A percentile compares a stretch with the other conserved stretches of the same genome.
These are phyloP conservation scores for Lobophora halterata DNA, from an alignment of 2,888 invertebrate species.

Conservation along the genomic window DNA sequence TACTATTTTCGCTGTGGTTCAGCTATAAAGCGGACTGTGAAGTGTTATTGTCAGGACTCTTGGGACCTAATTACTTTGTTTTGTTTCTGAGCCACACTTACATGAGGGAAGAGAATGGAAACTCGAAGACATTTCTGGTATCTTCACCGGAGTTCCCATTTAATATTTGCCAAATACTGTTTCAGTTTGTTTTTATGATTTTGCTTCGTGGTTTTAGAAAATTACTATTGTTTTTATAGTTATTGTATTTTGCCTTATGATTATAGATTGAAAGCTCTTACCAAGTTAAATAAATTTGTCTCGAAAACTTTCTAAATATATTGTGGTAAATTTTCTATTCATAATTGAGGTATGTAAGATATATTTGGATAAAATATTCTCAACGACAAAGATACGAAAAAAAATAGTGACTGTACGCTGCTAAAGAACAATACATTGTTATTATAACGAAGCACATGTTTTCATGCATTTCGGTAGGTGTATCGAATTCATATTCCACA, in stretches of 20 bases:
- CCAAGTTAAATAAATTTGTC: too few species aligned
- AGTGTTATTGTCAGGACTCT: slow-evolving; percentile 32
- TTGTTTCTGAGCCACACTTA: slow-evolving; percentile 25
- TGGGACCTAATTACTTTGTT: slow-evolving; percentile 34
- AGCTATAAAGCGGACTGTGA: slow-evolving; percentile 30
- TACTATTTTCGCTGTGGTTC: slow-evolving; percentile 5
- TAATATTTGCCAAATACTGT: slow-evolving; percentile 13
- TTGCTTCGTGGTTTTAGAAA: slow-evolving; percentile 7
- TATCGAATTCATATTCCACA: slow-evolving; percentile 69
- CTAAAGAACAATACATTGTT: slow-evolving; percentile 50
- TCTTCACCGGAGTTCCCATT: slow-evolving; percentile 12
- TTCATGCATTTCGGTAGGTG: slow-evolving; percentile 43
- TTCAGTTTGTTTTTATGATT: slow-evolving; percentile 12
- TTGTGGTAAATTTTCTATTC: too few species aligned
- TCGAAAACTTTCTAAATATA: too few species aligned
- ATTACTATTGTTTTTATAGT: too few species aligned
- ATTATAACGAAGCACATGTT: slow-evolving; percentile 51
- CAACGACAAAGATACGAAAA: too few species aligned
- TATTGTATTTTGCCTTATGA: too few species aligned
- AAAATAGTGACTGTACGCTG: too few species aligned
- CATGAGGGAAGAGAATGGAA: slow-evolving; percentile 19
- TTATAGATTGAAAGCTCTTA: too few species aligned
- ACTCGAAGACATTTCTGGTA: slow-evolving; percentile 18
- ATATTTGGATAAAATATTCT: too few species aligned
- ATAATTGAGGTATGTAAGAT: too few species aligned